Evolutionary conservation across 2,797 vertebrate genomes (phyloP).

Genomic region (Silurus lanzhouensis): DNA sequence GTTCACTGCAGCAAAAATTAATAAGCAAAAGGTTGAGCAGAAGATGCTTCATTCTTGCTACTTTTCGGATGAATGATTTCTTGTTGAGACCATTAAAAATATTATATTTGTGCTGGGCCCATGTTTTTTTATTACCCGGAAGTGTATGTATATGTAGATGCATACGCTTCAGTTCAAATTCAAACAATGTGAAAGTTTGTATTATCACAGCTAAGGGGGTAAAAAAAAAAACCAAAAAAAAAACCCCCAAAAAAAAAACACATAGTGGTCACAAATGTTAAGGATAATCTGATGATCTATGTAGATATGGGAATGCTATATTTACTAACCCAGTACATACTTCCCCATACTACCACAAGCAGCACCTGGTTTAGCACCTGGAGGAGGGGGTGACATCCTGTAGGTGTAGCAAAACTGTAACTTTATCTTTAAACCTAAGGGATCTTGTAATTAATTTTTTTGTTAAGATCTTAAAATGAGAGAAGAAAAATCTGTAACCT

Average conservation of each 20-base stretch:
- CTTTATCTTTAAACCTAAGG: not conserved
- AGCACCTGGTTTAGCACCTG: not conserved
- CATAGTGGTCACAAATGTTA: not conserved
- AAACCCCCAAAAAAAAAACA: too few relatives aligned
- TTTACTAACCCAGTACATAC: not conserved
- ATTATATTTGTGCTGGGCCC: too few relatives aligned
- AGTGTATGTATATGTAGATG: not conserved
- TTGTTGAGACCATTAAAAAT: too few relatives aligned
- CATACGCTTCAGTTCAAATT: not conserved
- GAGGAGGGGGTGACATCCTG: not conserved
- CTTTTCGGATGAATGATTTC: too few relatives aligned
- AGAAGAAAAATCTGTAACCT: not conserved
- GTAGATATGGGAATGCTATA: not conserved
- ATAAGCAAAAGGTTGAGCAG: too few relatives aligned
- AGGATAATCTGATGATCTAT: not conserved
- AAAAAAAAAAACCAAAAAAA: not conserved
- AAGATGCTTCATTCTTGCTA: too few relatives aligned
- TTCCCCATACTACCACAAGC: not conserved
- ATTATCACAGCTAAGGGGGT: not conserved
- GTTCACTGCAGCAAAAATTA: too few relatives aligned
- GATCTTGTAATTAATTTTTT: not conserved
- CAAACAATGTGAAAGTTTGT: not conserved
- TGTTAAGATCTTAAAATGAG: not conserved
- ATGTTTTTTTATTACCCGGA: too few relatives aligned
- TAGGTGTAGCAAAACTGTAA: not conserved